Percentiles rank a stretch among this genome's conserved stretches.
Conservation (phyloP, 2,113 vertebrate genomes). For the Indri indri region DNA sequence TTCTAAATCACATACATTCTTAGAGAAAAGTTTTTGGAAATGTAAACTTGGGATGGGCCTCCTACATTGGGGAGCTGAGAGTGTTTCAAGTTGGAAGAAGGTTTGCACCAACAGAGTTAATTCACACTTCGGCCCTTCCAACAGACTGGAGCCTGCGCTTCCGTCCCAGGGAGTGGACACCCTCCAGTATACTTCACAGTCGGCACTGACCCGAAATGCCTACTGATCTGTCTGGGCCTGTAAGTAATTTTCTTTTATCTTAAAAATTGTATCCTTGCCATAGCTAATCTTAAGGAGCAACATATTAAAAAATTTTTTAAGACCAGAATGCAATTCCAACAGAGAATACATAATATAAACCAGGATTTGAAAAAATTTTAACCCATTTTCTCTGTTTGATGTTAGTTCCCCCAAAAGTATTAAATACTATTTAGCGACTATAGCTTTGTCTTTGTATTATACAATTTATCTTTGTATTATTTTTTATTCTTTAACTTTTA, state of each 20-base stretch:
- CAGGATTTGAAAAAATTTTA: neutral
- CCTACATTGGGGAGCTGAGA: neutral
- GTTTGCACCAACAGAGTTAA: neutral
- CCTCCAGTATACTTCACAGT: neutral
- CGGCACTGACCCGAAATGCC: neutral
- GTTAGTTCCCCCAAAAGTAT: neutral
- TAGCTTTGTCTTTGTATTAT: neutral
- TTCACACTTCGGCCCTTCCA: constrained; percentile 20
- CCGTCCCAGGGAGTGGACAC: neutral
- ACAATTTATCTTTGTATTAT: neutral
- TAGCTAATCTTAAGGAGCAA: constrained; percentile 49
- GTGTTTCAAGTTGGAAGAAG: neutral
- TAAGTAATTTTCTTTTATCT: constrained; percentile 60
- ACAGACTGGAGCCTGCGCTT: neutral
- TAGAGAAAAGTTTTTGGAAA: neutral
- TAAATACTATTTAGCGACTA: neutral
- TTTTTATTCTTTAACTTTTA: neutral
- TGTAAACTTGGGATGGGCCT: neutral
- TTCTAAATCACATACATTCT: neutral
- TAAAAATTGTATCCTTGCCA: constrained; percentile 34
- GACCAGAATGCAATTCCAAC: constrained; percentile 4
- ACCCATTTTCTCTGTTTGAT: neutral
- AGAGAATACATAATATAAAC: neutral
- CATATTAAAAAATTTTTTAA: neutral
- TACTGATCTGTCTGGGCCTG: constrained; percentile 29